phyloP scores from a whole-genome alignment of 2,888 invertebrate species.

The Hartigia nigra region DNA sequence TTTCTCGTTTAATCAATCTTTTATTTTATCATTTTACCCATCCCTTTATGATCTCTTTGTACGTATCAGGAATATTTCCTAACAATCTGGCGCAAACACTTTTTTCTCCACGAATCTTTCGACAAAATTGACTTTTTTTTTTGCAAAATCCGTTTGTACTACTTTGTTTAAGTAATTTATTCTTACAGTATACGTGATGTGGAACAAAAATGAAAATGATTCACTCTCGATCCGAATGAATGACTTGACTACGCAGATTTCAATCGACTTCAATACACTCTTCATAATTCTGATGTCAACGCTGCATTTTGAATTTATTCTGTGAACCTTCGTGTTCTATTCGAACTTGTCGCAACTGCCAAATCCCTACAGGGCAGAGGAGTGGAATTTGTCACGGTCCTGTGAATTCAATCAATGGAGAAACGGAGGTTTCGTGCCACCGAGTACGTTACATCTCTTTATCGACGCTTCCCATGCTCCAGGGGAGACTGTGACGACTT shows the following conservation, averaged over 20 bases:
- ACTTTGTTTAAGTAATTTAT: no score
- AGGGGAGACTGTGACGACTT: not conserved
- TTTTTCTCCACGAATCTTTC: no score
- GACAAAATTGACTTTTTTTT: no score
- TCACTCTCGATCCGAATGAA: no score
- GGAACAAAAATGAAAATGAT: no score
- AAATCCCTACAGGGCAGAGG: not conserved
- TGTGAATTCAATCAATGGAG: not conserved
- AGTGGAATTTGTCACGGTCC: not conserved
- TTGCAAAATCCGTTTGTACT: no score
- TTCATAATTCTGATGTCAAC: not conserved
- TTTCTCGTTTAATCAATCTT: constrained; percentile 21
- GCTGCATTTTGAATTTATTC: not conserved
- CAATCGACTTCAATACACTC: not conserved
- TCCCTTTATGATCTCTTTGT: not conserved
- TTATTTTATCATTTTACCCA: constrained; percentile 6
- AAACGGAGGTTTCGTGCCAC: not conserved
- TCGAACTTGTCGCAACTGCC: not conserved
- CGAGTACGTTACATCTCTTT: not conserved
- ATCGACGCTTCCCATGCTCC: not conserved
- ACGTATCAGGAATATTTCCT: not conserved
- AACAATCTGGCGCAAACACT: no score
- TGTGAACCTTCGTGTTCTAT: not conserved
- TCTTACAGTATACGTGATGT: no score
- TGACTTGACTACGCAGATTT: no score